Conservation (phyloP, 2,888 invertebrate genomes). For the Sarcophaga caerulescens region DNA sequence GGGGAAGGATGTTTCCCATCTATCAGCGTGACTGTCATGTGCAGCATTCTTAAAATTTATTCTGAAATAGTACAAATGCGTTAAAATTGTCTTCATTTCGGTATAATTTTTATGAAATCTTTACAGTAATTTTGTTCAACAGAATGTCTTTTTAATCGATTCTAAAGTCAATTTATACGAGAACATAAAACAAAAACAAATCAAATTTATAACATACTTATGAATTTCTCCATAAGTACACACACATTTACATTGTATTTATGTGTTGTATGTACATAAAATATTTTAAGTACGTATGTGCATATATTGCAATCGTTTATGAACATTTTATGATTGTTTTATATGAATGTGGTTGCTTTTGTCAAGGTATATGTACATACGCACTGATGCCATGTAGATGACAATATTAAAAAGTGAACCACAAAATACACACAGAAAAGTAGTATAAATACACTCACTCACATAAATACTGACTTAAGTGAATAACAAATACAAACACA, state of each 20-base stretch:
- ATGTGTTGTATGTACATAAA: neutral
- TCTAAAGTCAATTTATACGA: too few relatives aligned
- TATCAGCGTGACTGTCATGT: too few relatives aligned
- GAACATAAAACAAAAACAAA: neutral
- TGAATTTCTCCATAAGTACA: too few relatives aligned
- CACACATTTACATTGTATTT: too few relatives aligned
- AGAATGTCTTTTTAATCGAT: too few relatives aligned
- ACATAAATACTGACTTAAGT: neutral
- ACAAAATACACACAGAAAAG: neutral
- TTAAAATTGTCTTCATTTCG: too few relatives aligned
- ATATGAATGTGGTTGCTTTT: neutral
- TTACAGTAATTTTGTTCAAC: too few relatives aligned
- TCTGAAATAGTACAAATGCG: too few relatives aligned
- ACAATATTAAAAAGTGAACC: neutral
- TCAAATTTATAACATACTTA: neutral
- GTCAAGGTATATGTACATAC: neutral
- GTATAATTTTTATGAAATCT: too few relatives aligned
- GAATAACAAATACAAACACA: constrained; percentile 1
- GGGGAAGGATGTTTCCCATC: too few relatives aligned
- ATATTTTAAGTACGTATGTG: neutral
- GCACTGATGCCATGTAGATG: neutral
- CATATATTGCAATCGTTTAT: neutral
- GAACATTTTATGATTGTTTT: neutral
- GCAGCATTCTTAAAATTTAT: too few relatives aligned
- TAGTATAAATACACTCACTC: neutral